Evolutionary conservation across 2,113 vertebrate species (phyloP).

Genomic region (Nothobranchius furzeri): DNA sequence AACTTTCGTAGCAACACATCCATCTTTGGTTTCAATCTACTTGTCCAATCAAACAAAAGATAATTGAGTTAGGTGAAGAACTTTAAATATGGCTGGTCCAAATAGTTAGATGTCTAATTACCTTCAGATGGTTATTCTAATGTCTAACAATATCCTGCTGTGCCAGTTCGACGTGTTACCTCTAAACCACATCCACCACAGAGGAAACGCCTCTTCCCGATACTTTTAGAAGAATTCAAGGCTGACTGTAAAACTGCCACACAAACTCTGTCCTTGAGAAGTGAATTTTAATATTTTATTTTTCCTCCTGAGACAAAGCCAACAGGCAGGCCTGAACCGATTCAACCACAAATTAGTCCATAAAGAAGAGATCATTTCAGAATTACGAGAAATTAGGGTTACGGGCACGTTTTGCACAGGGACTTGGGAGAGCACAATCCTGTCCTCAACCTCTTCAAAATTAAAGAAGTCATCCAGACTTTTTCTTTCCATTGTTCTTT

Average conservation of each 20-base stretch:
- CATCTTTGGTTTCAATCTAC: conserved; percentile 20
- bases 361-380: conserved; percentile 58
- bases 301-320: conserved; percentile 19
- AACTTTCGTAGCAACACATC: conserved; percentile 12
- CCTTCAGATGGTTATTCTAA: conserved; percentile 21
- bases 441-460: conserved; percentile 60
- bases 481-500: conserved; percentile 65
- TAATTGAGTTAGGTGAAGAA: conserved; percentile 31
- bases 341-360: conserved; percentile 35
- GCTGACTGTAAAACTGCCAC: conserved; percentile 30
- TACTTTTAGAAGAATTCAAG: conserved; percentile 12
- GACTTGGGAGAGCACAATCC: conserved; percentile 53
- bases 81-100: conserved; percentile 16
- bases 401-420: conserved; percentile 45
- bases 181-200: conserved; percentile 23
- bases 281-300: conserved; percentile 41
- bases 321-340: conserved; percentile 18
- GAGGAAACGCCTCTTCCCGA: conserved; percentile 11
- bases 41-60: conserved; percentile 35
- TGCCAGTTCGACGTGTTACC: conserved; percentile 13
- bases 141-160: background rate
- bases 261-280: conserved; percentile 42
- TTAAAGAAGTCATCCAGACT: conserved; percentile 75
- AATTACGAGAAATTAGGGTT: conserved; percentile 67
- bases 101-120: conserved; percentile 44